phyloP scores from a whole-genome alignment of 2,113 vertebrate genomes.

The Seriola quinqueradiata region DNA sequence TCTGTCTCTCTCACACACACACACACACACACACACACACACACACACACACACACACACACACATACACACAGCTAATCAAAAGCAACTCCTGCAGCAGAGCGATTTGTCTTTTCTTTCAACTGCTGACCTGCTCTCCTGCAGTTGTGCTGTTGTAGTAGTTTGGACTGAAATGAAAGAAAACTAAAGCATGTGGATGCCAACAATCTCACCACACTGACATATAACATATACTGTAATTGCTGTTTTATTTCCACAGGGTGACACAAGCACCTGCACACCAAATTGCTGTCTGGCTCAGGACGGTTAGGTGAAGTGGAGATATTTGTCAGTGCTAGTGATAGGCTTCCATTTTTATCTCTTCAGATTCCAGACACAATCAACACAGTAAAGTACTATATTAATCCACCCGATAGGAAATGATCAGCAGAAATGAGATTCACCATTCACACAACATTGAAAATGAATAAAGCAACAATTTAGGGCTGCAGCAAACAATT shows the following conservation, averaged over 20 bases:
- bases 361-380: not conserved
- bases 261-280: slow-evolving; percentile 7
- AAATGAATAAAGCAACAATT: not conserved
- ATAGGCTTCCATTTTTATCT: not conserved
- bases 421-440: not conserved
- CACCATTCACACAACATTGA: not conserved
- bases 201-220: slow-evolving; percentile 29
- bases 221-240: slow-evolving; percentile 35
- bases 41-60: not conserved
- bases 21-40: slow-evolving; percentile 22
- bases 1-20: not conserved
- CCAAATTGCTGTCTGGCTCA: slow-evolving; percentile 5
- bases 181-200: slow-evolving; percentile 20
- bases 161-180: slow-evolving; percentile 22
- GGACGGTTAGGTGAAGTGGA: slow-evolving; percentile 12
- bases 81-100: slow-evolving; percentile 6
- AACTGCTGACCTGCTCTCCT: slow-evolving; percentile 26
- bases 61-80: slow-evolving; percentile 33
- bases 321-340: not conserved
- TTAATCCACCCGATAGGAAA: not conserved
- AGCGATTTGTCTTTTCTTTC: slow-evolving; percentile 42
- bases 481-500: not conserved
- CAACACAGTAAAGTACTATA: not conserved
- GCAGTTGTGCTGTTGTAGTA: not conserved
- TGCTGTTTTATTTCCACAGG: slow-evolving; percentile 25